These are phyloP conservation scores for Heliangelus exortis DNA, from an alignment of 2,797 vertebrate genomes.

Conservation along the genomic window DNA sequence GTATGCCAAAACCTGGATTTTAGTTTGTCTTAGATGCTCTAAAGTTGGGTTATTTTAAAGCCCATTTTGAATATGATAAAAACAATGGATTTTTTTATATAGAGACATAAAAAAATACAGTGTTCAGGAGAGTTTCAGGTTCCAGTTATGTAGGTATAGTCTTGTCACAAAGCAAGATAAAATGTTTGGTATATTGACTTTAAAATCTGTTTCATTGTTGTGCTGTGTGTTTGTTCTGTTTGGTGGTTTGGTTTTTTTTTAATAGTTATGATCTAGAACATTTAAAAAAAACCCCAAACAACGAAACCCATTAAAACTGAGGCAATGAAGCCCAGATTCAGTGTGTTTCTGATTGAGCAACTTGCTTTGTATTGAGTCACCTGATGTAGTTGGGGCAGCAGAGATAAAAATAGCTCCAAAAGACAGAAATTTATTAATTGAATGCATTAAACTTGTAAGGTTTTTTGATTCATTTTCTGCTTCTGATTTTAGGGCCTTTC, in stretches of 20 bases:
- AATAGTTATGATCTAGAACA: background rate
- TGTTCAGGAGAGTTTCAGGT: background rate
- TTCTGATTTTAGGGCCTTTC: conserved; percentile 87
- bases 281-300: background rate
- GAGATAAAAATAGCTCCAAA: background rate
- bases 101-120: background rate
- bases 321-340: background rate
- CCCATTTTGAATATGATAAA: background rate
- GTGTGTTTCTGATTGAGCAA: background rate
- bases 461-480: conserved; percentile 33
- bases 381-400: background rate
- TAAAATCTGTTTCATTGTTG: background rate
- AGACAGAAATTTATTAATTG: background rate
- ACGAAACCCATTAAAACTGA: background rate
- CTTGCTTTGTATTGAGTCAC: background rate
- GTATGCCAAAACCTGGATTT: background rate
- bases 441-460: background rate
- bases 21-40: background rate
- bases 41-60: background rate
- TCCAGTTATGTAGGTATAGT: background rate
- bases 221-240: background rate
- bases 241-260: background rate
- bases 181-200: background rate
- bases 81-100: background rate
- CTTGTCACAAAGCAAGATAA: background rate